Percentiles rank a stretch among this genome's conserved stretches.
Conservation (phyloP, 2,797 vertebrate genomes). For the Anguilla megastoma region DNA sequence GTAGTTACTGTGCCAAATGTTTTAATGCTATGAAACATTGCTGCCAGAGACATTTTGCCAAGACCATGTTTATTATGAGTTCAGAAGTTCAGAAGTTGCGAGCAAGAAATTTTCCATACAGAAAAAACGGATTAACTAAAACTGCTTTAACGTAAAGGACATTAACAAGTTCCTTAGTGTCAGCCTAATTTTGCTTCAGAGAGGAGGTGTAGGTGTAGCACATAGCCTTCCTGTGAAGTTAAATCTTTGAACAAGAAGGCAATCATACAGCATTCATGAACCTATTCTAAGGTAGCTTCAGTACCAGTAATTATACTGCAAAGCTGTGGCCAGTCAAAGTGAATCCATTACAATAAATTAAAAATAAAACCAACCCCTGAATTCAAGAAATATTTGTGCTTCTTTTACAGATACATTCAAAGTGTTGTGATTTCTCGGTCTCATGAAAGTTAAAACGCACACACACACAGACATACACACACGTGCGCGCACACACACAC, state of each 20-base stretch:
- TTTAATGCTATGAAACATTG: neutral
- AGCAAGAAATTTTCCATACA: neutral
- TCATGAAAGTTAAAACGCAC: neutral
- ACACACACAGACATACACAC: too few relatives aligned
- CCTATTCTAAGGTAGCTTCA: conserved; percentile 8
- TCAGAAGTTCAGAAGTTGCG: neutral
- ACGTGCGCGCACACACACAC: too few relatives aligned
- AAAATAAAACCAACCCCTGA: neutral
- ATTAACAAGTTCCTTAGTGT: conserved; percentile 17
- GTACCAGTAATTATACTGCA: conserved; percentile 48
- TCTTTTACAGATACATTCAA: neutral
- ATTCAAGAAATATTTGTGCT: neutral
- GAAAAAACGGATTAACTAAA: neutral
- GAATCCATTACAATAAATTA: neutral
- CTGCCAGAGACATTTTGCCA: neutral
- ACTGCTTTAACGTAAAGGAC: neutral
- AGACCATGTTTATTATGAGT: neutral
- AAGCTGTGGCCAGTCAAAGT: neutral
- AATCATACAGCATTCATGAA: conserved; percentile 1
- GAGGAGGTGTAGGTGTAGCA: conserved; percentile 14
- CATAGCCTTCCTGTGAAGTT: neutral
- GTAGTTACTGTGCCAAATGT: neutral
- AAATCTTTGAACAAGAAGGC: neutral
- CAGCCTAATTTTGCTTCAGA: conserved; percentile 15
- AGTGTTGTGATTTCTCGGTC: neutral